Conservation (phyloP, 2,888 invertebrate species). For the Aphrophora alni region DNA sequence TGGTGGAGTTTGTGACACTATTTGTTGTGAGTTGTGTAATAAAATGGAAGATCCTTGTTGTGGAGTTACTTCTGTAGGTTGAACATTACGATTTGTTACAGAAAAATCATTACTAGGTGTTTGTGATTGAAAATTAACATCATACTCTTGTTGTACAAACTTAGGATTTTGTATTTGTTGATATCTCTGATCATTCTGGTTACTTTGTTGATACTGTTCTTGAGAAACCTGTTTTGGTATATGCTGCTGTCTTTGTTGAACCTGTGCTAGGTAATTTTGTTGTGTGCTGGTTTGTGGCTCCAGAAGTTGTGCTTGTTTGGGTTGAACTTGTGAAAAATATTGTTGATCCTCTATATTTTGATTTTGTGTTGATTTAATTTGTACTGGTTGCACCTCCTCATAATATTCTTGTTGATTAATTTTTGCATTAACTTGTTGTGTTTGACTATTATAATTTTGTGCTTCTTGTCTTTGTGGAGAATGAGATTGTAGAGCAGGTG, state of each 20-base stretch:
- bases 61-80: background rate
- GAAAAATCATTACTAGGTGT: background rate
- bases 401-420: background rate
- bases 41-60: background rate
- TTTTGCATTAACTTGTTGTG: background rate
- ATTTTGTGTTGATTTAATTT: background rate
- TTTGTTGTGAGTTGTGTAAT: constrained; percentile 14
- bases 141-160: constrained; percentile 2
- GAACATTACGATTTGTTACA: background rate
- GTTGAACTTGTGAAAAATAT: constrained; percentile 11
- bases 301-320: background rate
- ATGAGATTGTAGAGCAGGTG: too few relatives aligned
- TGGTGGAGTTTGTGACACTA: background rate
- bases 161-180: background rate
- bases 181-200: background rate
- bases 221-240: constrained; percentile 3
- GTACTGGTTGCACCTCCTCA: constrained; percentile 14
- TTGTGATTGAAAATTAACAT: background rate
- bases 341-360: background rate
- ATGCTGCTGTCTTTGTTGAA: constrained; percentile 38
- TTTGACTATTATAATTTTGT: background rate
- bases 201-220: background rate
- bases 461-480: background rate
- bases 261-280: constrained; percentile 39
- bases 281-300: background rate